These are phyloP conservation scores for Trichechus manatus DNA, from an alignment of 2,113 vertebrate genomes.

Conservation along the genomic window DNA sequence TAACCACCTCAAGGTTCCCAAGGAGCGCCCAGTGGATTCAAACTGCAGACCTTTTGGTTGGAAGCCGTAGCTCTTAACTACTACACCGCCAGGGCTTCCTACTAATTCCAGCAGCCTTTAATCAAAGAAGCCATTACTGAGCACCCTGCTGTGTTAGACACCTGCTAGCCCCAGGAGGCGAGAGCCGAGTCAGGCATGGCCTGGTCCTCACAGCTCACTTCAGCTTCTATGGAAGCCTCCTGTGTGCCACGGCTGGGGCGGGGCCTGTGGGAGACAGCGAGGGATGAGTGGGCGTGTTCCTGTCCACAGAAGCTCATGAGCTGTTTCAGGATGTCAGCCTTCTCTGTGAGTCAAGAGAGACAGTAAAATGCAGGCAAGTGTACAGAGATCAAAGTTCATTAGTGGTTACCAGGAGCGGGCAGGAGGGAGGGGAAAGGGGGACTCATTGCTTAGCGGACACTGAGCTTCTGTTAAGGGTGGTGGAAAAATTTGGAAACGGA, in stretches of 20 bases:
- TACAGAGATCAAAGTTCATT: neutral
- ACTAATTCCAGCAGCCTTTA: neutral
- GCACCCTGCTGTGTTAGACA: neutral
- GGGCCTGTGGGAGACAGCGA: neutral
- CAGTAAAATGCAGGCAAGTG: neutral
- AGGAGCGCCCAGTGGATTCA: too few relatives aligned
- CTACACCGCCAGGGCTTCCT: too few relatives aligned
- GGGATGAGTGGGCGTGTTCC: neutral
- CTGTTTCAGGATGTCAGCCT: neutral
- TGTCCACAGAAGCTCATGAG: neutral
- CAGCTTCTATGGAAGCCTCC: neutral
- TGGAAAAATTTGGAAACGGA: neutral
- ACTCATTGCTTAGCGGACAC: neutral
- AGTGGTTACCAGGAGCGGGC: neutral
- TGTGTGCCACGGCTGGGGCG: neutral
- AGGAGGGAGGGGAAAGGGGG: neutral
- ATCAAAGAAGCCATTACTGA: neutral
- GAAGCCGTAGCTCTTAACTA: too few relatives aligned
- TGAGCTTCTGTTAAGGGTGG: neutral
- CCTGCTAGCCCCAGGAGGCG: neutral
- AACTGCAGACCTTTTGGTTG: too few relatives aligned
- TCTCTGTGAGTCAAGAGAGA: neutral
- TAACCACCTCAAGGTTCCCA: too few relatives aligned
- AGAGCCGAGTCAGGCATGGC: neutral
- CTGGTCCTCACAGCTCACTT: neutral